A percentile compares a stretch with the other conserved stretches of the same genome.
Conservation (phyloP, 2,888 invertebrate species). For the Cheilosia urbana region DNA sequence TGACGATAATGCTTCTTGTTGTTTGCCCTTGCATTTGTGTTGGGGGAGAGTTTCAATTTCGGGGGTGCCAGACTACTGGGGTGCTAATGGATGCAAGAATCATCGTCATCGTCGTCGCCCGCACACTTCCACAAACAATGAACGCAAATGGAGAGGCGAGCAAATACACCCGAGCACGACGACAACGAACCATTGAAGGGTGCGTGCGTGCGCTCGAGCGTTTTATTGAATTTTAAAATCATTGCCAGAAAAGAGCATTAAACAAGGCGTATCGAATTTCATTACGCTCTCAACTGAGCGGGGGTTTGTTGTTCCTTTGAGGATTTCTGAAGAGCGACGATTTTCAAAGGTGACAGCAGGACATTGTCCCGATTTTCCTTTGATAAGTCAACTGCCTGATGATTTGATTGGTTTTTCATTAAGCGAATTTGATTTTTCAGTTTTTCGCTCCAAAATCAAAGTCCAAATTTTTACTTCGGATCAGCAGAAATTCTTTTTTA, state of each 20-base stretch:
- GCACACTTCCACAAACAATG: conserved; percentile 65
- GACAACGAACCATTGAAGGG: conserved; percentile 48
- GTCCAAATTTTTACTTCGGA: conserved; percentile 35
- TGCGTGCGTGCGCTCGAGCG: conserved; percentile 76
- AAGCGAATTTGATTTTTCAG: conserved; percentile 41
- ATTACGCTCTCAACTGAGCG: conserved; percentile 78
- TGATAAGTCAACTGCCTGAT: conserved; percentile 68
- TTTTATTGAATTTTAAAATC: conserved; percentile 77
- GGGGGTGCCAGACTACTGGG: conserved; percentile 71
- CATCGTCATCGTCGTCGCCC: conserved; percentile 39
- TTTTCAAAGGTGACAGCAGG: conserved; percentile 55
- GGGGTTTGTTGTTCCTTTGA: conserved; percentile 32
- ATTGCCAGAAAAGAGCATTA: conserved; percentile 82
- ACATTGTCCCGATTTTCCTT: conserved; percentile 51
- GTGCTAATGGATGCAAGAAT: conserved; percentile 72
- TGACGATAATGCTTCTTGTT: conserved; percentile 75
- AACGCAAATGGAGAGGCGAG: conserved; percentile 36
- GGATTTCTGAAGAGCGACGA: conserved; percentile 7
- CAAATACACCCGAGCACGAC: conserved; percentile 17
- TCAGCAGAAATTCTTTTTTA: conserved; percentile 50
- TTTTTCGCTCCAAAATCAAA: conserved; percentile 54
- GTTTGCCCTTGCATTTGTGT: conserved; percentile 61
- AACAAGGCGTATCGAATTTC: conserved; percentile 85
- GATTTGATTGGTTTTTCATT: conserved; percentile 61
- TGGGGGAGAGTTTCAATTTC: conserved; percentile 51